Evolutionary conservation across 2,888 invertebrate genomes (phyloP).

Genomic region (Sturmia bella): DNA sequence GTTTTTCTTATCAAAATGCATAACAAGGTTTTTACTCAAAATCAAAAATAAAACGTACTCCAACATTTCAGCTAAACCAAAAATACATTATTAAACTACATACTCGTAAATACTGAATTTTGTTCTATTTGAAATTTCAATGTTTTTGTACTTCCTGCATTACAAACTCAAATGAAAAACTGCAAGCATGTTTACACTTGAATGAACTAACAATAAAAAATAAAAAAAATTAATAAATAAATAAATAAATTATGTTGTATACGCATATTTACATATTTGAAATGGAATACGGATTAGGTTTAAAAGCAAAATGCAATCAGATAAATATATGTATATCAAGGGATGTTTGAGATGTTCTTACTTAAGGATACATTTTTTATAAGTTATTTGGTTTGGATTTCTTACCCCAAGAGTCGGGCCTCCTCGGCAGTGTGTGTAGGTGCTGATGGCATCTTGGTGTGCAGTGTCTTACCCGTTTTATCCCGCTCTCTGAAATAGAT

Average conservation of each 20-base stretch:
- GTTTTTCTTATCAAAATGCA: constrained; percentile 35
- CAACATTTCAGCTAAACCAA: constrained; percentile 34
- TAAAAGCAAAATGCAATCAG: constrained; percentile 60
- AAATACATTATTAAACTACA: constrained; percentile 41
- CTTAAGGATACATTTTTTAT: constrained; percentile 34
- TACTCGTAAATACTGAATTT: constrained; percentile 9
- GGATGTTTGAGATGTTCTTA: constrained; percentile 63
- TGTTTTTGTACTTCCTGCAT: constrained; percentile 29
- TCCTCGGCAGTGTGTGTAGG: constrained; percentile 87
- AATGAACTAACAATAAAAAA: constrained; percentile 36
- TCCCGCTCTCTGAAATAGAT: constrained; percentile 83
- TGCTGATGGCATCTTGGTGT: constrained; percentile 82
- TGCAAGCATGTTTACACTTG: constrained; percentile 34
- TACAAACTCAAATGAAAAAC: constrained; percentile 35
- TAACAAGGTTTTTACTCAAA: constrained; percentile 29
- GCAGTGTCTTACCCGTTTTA: constrained; percentile 82
- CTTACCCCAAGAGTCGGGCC: constrained; percentile 94
- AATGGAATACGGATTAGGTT: constrained; percentile 23
- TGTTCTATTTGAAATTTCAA: constrained; percentile 22
- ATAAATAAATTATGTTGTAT: no score
- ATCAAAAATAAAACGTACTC: constrained; percentile 17
- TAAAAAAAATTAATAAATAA: no score
- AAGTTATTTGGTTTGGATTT: constrained; percentile 46
- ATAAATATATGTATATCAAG: constrained; percentile 59
- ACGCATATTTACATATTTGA: not conserved